Evolutionary conservation across 2,797 vertebrate species (phyloP), one percentile per base, ranked within the genome.

Genomic region (Pantherophis alleghaniensis): DNA sequence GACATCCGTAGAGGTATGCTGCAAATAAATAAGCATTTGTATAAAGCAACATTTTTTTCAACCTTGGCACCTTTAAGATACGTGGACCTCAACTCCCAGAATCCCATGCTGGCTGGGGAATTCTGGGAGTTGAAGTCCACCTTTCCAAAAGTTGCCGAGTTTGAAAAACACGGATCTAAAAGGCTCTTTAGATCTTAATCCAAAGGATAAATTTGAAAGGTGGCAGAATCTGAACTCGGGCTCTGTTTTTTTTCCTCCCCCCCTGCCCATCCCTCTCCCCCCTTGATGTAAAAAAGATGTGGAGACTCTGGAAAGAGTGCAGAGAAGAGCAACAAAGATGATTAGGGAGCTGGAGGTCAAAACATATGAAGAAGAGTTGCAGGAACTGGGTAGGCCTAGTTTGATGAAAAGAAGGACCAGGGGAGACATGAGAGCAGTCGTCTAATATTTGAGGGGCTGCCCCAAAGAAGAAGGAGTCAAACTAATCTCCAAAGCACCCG

Each of bases 351-450:
- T 47, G 47, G 47, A 47, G 47, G 47, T 1, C 5, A 5, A 47
- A 47, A 47, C 47, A 47, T 1, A 47, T 0, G 47, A 47, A 0
- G 47, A 5, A 47, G 0, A 1, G 1, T 47, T 47, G 47, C 47
- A 47, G 47, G 47, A 47, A 47, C 5, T 47, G 47, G 47, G 47
- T 6, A 5, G 5, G 47, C 5, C 47, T 47, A 47, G 47, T 47
- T 6, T 47, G 1, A 6, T 47, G 47, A 47, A 47, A 6, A 5
- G 47, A 47, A 47, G 47, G 47, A 47, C 47, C 47, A 47, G 47
- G 47, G 47, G 47, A 47, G 47, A 47, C 5, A 47, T 5, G 47
- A 47, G 47, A 47, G 47, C 47, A 47, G 42, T 47, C 47, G 6
- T 47, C 47, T 1, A 47, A 7, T 47, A 47, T 47, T 1, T 6